Base-by-base conservation (phyloP, 1,140 invertebrate species). In the Caerostris extrusa region DNA sequence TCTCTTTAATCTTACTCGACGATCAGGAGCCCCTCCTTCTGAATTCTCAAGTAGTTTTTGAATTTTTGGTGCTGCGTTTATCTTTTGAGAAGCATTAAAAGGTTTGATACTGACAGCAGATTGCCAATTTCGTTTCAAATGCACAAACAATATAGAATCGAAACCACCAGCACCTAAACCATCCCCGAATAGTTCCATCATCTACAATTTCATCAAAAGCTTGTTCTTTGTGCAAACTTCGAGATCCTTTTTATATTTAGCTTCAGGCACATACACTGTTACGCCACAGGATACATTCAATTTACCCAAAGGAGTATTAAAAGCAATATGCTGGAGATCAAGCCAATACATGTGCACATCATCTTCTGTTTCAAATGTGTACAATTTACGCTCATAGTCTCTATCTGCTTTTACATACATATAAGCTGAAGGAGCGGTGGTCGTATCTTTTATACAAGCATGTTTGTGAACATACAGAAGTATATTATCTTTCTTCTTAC, bases 261-360 rank as follows among this genome's bases (percentile, higher is more conserved):
- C 56, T 96, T 96, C 81, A 69, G 90, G n/a, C 88, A 71, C 86
- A 95, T 64, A 96, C 95, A 64, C 96, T n/a, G n/a, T n/a, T n/a
- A n/a, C 96, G 53, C 97, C 97, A 12, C 60, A 5, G 5, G 10
- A 5, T 7, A 1, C 60, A 61, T 10, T 5, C 12, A n/a, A n/a
- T n/a, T n/a, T n/a, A n/a, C n/a, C n/a, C n/a, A 98, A 95, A 61
- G 96, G 97, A 0, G 97, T 98, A 91, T 97, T 97, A 34, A 97
- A 96, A 94, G 97, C 97, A 77, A 97, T 97, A 60, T 96, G 96
- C 96, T 97, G 97, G 95, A 98, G 96, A 77, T 97, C 97, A 87
- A 95, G 96, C 98, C 98, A 98, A 95, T 97, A 98, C 17, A 97
- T 96, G 10, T 97, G 96, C 0, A 98, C 95, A 94, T 97, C 96